Evolutionary conservation across 2,797 vertebrate species (phyloP).

Genomic region (Apogon hyalosoma): DNA sequence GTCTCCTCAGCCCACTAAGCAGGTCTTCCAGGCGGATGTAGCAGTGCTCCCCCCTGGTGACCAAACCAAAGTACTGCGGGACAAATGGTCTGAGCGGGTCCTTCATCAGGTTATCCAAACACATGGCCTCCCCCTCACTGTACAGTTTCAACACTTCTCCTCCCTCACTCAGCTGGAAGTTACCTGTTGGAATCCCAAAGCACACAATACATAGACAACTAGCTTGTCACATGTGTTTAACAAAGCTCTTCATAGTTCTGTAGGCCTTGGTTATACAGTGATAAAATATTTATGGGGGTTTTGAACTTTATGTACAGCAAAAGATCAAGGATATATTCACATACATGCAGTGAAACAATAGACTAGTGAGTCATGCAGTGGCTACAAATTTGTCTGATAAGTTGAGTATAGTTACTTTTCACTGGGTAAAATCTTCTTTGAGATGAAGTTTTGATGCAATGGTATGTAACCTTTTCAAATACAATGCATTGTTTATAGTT

Average conservation of each 20-base stretch:
- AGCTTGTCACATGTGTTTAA: background rate
- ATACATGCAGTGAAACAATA: too few relatives aligned
- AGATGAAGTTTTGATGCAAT: too few relatives aligned
- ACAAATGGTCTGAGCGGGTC: conserved; percentile 87
- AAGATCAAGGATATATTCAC: too few relatives aligned
- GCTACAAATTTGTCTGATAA: too few relatives aligned
- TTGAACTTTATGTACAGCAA: too few relatives aligned
- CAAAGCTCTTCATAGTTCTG: background rate
- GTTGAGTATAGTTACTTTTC: too few relatives aligned
- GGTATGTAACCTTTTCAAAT: too few relatives aligned
- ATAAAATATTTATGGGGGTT: too few relatives aligned
- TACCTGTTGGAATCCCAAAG: conserved; percentile 76
- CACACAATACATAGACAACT: background rate
- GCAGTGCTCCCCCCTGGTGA: conserved; percentile 82
- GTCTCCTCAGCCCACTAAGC: conserved; percentile 85
- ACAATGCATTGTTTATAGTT: too few relatives aligned
- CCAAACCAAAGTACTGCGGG: conserved; percentile 86
- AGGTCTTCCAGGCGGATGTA: conserved; percentile 92
- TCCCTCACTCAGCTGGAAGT: conserved; percentile 87
- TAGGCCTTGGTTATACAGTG: too few relatives aligned
- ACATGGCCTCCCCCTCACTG: conserved; percentile 86
- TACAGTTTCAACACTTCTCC: conserved; percentile 91
- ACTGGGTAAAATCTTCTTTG: too few relatives aligned
- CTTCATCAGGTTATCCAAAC: conserved; percentile 87
- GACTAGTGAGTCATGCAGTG: too few relatives aligned